A percentile compares a stretch with the other conserved stretches of the same genome.
phyloP scores from a whole-genome alignment of 2,888 invertebrate genomes.

The Steromphala cineraria region DNA sequence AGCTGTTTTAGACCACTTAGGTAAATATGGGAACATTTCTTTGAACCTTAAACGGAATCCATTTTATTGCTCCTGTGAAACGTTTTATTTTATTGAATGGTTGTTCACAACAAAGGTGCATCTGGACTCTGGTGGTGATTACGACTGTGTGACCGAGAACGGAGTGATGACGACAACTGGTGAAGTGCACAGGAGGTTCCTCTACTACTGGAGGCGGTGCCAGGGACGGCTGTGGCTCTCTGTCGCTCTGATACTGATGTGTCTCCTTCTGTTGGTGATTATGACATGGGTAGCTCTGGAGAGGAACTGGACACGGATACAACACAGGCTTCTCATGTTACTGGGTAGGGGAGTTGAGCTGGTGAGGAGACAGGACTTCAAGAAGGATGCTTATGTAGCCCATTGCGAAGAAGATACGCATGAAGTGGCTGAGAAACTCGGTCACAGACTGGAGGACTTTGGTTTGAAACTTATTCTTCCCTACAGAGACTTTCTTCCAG shows the following conservation, averaged over 20 bases:
- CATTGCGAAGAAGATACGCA: background rate
- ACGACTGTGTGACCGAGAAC: background rate
- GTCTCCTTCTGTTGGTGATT: background rate
- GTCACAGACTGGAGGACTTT: background rate
- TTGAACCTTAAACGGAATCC: background rate
- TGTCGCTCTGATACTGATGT: background rate
- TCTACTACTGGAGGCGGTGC: background rate
- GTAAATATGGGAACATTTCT: background rate
- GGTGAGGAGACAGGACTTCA: background rate
- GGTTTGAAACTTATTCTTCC: background rate
- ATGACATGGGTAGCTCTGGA: background rate
- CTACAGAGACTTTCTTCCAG: background rate
- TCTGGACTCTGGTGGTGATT: background rate
- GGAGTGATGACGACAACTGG: background rate
- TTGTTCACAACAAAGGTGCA: background rate
- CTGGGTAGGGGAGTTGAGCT: background rate
- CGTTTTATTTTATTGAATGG: background rate
- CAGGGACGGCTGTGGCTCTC: background rate
- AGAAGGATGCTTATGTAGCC: background rate
- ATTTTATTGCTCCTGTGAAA: background rate
- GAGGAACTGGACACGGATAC: background rate
- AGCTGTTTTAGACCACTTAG: background rate
- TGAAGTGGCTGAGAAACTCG: background rate
- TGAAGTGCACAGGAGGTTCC: background rate
- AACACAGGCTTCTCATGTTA: background rate